Evolutionary conservation across 2,113 vertebrate species (phyloP).

Genomic region (Scomber japonicus): DNA sequence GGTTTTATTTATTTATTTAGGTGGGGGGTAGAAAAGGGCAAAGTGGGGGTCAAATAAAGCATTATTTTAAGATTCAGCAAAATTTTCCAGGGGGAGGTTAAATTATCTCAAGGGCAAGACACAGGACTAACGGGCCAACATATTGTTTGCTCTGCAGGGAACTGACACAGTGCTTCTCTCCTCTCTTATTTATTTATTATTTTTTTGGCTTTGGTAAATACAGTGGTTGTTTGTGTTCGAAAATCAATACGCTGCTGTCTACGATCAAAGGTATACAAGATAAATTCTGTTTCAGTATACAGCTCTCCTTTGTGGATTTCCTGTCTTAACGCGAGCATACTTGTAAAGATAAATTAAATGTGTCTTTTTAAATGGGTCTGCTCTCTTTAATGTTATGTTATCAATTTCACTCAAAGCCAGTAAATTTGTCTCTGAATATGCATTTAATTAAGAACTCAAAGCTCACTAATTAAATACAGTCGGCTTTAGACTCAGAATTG

Average conservation of each 20-base stretch:
- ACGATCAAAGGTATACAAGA: slow-evolving; percentile 18
- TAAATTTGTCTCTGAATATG: slow-evolving; percentile 60
- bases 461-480: slow-evolving; percentile 67
- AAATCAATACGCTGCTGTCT: slow-evolving; percentile 30
- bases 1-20: slow-evolving; percentile 29
- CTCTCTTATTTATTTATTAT: background rate
- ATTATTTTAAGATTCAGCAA: slow-evolving; percentile 38
- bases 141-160: slow-evolving; percentile 21
- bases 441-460: slow-evolving; percentile 76
- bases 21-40: slow-evolving; percentile 13
- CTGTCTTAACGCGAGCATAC: slow-evolving; percentile 2
- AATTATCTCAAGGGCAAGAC: slow-evolving; percentile 40
- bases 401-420: slow-evolving; percentile 55
- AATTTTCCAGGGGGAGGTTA: slow-evolving; percentile 12
- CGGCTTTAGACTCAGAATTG: slow-evolving; percentile 47
- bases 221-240: slow-evolving; percentile 21
- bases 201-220: slow-evolving; percentile 15
- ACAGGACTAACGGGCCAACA: slow-evolving; percentile 6
- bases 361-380: slow-evolving; percentile 47
- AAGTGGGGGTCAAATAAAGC: slow-evolving; percentile 27
- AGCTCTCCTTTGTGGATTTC: slow-evolving; percentile 19
- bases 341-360: slow-evolving; percentile 53
- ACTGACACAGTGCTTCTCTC: background rate
- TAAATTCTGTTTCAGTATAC: slow-evolving; percentile 17
- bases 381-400: slow-evolving; percentile 49